These are phyloP conservation scores for Gouania willdenowi DNA, from an alignment of 2,797 vertebrate genomes.

Conservation along the genomic window DNA sequence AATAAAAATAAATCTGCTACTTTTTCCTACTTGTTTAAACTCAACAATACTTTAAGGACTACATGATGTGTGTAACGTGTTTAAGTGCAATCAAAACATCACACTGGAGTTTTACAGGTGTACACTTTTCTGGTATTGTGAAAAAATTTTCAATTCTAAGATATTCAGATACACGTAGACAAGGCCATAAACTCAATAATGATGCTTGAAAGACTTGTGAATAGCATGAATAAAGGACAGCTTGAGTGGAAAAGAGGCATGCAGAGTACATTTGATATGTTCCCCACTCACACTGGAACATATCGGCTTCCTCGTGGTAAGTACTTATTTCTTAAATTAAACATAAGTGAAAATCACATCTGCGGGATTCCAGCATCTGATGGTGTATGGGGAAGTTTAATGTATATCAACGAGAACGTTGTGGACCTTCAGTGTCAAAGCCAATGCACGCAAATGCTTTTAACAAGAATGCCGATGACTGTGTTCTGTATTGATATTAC, in stretches of 20 bases:
- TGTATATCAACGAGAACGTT: slow-evolving; percentile 33
- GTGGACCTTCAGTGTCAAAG: slow-evolving; percentile 2
- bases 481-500: slow-evolving; percentile 1
- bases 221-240: slow-evolving; percentile 5
- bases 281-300: neutral
- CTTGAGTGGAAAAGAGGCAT: neutral
- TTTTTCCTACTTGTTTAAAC: no score
- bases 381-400: slow-evolving; percentile 8
- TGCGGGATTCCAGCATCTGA: neutral
- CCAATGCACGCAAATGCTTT: slow-evolving; percentile 26
- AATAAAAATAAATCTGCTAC: no score
- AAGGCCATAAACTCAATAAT: no score
- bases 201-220: no score
- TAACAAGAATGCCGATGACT: slow-evolving; percentile 9
- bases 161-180: no score
- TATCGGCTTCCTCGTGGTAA: neutral
- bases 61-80: no score
- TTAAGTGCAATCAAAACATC: no score
- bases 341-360: slow-evolving; percentile 21
- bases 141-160: no score
- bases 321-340: neutral
- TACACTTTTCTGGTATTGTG: no score
- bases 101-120: no score
- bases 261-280: neutral
- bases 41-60: no score